These are phyloP conservation scores for Tympanuchus pallidicinctus DNA, from an alignment of 2,113 vertebrate species.

Conservation along the genomic window DNA sequence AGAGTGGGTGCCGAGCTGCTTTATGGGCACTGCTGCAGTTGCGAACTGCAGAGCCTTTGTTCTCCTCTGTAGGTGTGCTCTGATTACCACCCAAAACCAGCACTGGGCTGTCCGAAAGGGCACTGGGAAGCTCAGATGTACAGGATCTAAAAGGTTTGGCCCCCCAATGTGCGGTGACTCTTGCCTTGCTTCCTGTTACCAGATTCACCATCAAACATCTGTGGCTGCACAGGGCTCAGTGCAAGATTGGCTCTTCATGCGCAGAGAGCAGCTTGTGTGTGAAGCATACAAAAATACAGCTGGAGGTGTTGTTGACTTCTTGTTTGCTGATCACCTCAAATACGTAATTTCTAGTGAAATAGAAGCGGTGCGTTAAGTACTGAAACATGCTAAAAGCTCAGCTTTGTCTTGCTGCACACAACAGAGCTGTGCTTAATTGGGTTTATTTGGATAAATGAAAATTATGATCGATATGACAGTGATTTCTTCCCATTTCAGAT, in stretches of 20 bases:
- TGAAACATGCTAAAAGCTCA: neutral
- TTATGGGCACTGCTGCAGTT: neutral
- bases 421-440: neutral
- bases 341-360: neutral
- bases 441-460: neutral
- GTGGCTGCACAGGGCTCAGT: neutral
- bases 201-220: slow-evolving; percentile 17
- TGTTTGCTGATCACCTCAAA: neutral
- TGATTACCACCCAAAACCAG: neutral
- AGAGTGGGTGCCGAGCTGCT: neutral
- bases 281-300: neutral
- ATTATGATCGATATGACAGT: neutral
- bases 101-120: neutral
- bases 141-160: neutral
- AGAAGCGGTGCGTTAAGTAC: neutral
- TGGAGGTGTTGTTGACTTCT: neutral
- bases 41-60: neutral
- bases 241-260: neutral
- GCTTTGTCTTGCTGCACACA: neutral
- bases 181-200: neutral
- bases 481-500: neutral
- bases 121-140: neutral
- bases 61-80: neutral
- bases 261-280: neutral
- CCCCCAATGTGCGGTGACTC: neutral